Conservation (phyloP, 1,140 invertebrate genomes). For the Eulimnadia texana region DNA sequence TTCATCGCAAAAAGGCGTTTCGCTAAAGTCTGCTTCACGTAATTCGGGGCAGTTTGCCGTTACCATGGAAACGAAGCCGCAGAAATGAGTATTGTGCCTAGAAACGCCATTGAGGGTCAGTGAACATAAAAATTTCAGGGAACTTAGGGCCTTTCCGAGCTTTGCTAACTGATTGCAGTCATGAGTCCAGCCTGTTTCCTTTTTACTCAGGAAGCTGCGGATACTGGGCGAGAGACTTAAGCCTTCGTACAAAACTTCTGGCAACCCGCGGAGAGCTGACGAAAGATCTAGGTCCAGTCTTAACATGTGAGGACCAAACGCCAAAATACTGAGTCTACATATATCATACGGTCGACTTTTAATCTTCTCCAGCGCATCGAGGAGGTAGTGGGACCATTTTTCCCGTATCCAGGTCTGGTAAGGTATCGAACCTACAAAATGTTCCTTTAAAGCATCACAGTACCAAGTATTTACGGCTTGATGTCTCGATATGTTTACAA, state of each 20-base stretch:
- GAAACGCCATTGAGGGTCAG: background rate
- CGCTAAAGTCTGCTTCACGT: background rate
- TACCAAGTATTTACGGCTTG: no score
- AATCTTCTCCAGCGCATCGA: background rate
- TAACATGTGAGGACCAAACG: background rate
- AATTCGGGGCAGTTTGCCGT: background rate
- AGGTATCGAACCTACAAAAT: no score
- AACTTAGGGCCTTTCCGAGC: background rate
- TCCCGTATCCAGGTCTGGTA: no score
- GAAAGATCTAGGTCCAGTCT: background rate
- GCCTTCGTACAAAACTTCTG: background rate
- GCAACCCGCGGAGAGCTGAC: background rate
- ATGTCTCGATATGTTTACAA: no score
- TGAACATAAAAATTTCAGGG: background rate
- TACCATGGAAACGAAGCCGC: background rate
- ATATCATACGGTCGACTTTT: background rate
- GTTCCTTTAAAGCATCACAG: no score
- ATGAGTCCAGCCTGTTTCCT: background rate
- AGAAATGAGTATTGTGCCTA: background rate
- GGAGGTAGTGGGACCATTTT: no score
- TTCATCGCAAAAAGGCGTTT: background rate
- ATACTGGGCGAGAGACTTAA: background rate
- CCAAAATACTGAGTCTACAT: background rate
- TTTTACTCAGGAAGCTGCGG: background rate
- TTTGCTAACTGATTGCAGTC: background rate